Conservation (phyloP, 2,888 invertebrate genomes). For the Nomada fabriciana region DNA sequence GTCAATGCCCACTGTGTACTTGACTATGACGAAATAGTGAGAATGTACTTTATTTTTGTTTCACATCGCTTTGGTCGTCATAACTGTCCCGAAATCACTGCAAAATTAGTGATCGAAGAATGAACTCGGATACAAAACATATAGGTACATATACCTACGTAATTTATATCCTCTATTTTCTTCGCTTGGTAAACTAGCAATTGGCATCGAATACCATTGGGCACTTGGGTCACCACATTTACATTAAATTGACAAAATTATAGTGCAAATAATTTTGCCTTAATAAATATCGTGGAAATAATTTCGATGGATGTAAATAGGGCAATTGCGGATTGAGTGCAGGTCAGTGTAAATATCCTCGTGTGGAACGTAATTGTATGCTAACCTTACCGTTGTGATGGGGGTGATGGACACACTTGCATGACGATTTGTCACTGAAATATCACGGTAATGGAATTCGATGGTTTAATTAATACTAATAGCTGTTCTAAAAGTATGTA, state of each 20-base stretch:
- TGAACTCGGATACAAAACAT: background rate
- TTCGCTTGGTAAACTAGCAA: background rate
- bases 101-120: background rate
- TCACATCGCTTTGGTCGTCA: background rate
- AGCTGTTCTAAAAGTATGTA: no score
- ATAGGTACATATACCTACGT: background rate
- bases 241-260: background rate
- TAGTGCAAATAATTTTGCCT: background rate
- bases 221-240: background rate
- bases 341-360: background rate
- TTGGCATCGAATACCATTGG: background rate
- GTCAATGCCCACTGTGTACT: no score
- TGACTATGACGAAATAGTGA: background rate
- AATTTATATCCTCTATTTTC: background rate
- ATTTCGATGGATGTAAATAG: slow-evolving; percentile 2
- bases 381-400: background rate
- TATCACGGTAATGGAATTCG: background rate
- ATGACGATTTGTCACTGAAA: background rate
- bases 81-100: background rate
- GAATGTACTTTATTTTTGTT: no score
- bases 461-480: background rate
- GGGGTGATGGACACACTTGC: background rate
- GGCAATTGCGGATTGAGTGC: no score
- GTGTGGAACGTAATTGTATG: background rate
- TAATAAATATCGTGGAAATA: background rate